phyloP scores from a whole-genome alignment of 2,888 invertebrate genomes.

The Protonemura montana region DNA sequence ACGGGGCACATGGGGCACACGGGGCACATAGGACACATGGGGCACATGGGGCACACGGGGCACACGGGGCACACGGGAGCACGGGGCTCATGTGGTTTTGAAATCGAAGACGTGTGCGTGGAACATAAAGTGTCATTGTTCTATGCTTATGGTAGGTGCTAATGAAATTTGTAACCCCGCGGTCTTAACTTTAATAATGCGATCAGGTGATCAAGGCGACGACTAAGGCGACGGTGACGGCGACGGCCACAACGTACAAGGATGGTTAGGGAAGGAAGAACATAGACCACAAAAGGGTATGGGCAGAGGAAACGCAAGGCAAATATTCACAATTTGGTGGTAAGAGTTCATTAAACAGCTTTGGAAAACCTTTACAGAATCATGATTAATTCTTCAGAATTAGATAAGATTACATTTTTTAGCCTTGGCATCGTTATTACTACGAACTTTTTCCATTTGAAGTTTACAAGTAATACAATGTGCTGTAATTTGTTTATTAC shows the following conservation, averaged over 20 bases:
- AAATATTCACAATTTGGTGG: too few species aligned
- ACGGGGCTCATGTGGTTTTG: neutral
- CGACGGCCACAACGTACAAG: neutral
- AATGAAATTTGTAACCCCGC: constrained; percentile 40
- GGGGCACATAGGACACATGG: neutral
- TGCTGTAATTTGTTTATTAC: neutral
- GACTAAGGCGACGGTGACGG: neutral
- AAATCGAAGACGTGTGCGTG: constrained; percentile 15
- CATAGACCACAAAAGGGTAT: neutral
- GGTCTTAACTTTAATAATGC: constrained; percentile 40
- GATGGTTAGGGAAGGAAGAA: neutral
- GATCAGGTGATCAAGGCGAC: constrained; percentile 8
- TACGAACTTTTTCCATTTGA: neutral
- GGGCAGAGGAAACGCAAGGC: too few species aligned
- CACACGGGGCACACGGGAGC: neutral
- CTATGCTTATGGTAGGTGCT: constrained; percentile 24
- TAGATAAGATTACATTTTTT: too few species aligned
- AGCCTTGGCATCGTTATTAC: neutral
- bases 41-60: neutral
- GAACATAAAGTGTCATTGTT: constrained; percentile 25
- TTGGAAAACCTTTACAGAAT: too few species aligned
- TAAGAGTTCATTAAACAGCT: too few species aligned
- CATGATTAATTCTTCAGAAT: too few species aligned
- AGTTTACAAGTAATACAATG: neutral
- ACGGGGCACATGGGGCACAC: neutral